Evolutionary conservation across 1,140 invertebrate genomes (phyloP), one percentile per base, ranked within the genome.

Genomic region (Scaptomyza hsui): DNA sequence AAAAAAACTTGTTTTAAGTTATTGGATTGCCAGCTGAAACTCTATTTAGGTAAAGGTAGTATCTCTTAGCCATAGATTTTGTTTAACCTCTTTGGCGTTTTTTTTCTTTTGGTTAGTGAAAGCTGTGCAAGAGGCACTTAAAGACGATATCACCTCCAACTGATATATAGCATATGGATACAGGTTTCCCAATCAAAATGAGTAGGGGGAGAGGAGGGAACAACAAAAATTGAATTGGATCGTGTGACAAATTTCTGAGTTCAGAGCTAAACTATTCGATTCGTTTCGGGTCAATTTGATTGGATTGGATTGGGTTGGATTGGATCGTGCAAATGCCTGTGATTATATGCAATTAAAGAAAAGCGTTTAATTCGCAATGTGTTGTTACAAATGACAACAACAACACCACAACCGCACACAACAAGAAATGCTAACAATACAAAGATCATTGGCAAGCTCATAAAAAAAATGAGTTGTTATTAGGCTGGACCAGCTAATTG

Each of bases 341-440:
- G 75, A 88, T 88, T 88, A 88, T 51, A 82, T 78, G 75, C 75
- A 88, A 86, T 86, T 86, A 88, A 79, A 81, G 73, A 78, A 70
- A 88, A 86, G 56, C 78, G 67, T 86, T 81, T 81, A 80, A 81
- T 59, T 86, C 44, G 81, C 72, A 85, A 72, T 69, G 65, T 77
- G 67, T 71, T 70, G 65, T 26, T 55, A 26, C 52, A 55, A 55
- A 55, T 41, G 42, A 64, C 64, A 79, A 55, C 44, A 60, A 29
- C 59, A 47, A 63, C 39, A 49, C 4, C 26, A 56, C 6, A 6
- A 9, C 7, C 26, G 9, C 4, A n/a, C n/a, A 55, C 69, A 65
- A 18, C 68, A n/a, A 61, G 16, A 53, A 16, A 44, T 18, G 16
- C 13, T 61, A 42, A 55, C 47, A 72, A 59, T 70, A 75, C 45